phyloP scores from a whole-genome alignment of 2,888 invertebrate species.

The Graphium colonna region DNA sequence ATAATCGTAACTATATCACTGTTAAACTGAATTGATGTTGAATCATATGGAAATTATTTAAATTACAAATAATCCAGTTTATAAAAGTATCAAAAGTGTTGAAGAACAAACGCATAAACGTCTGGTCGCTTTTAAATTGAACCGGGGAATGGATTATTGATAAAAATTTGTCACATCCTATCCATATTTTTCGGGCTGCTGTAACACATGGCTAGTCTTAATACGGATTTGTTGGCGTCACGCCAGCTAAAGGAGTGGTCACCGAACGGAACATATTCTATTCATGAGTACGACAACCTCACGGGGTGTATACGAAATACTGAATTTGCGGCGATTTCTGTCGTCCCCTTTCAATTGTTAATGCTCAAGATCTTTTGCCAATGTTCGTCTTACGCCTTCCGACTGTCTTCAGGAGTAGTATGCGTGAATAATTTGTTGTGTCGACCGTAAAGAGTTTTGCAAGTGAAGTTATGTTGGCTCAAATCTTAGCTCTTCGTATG shows the following conservation, averaged over 20 bases:
- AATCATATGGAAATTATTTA: too few species aligned
- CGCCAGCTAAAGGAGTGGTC: constrained; percentile 49
- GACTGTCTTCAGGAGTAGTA: constrained; percentile 3
- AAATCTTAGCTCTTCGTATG: background rate
- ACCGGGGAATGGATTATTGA: constrained; percentile 5
- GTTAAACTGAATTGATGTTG: too few species aligned
- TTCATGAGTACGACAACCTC: constrained; percentile 46
- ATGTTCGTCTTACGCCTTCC: constrained; percentile 11
- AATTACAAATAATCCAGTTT: too few species aligned
- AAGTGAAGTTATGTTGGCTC: background rate
- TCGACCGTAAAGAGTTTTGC: background rate
- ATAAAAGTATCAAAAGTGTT: too few species aligned
- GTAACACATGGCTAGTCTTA: constrained; percentile 40
- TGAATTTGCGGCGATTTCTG: constrained; percentile 34
- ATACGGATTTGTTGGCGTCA: constrained; percentile 56
- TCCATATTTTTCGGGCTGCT: constrained; percentile 32
- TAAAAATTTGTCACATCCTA: constrained; percentile 18
- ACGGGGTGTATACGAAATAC: constrained; percentile 28
- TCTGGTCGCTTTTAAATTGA: too few species aligned
- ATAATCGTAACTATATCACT: too few species aligned
- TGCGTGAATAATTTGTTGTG: constrained; percentile 17
- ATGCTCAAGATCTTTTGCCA: constrained; percentile 23
- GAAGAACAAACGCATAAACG: too few species aligned
- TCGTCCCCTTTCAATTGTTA: constrained; percentile 28
- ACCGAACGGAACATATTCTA: constrained; percentile 33